Conservation (phyloP, 2,888 invertebrate species). For the Folsomia candida region DNA sequence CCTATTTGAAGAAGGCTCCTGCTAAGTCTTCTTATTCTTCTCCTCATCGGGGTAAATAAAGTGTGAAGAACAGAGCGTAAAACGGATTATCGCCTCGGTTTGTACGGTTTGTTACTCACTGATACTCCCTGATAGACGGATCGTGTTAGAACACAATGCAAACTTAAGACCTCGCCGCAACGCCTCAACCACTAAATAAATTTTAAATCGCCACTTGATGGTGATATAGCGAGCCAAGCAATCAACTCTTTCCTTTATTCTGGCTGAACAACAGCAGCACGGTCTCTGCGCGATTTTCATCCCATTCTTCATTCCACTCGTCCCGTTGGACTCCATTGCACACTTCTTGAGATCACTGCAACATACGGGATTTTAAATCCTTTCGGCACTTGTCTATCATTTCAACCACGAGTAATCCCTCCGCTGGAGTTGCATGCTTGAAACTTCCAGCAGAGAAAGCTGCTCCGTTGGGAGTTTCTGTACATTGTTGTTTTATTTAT, state of each 20-base stretch:
- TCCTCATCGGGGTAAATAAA: slow-evolving; percentile 47
- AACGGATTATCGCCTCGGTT: slow-evolving; percentile 47
- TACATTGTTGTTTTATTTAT: no score
- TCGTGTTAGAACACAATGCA: slow-evolving; percentile 29
- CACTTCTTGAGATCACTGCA: not conserved
- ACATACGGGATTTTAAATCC: not conserved
- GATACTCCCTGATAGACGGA: slow-evolving; percentile 47
- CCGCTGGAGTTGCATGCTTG: slow-evolving; percentile 7
- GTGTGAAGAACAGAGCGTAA: slow-evolving; percentile 47
- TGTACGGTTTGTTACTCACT: slow-evolving; percentile 48
- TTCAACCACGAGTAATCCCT: slow-evolving; percentile 14
- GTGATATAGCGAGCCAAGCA: not conserved
- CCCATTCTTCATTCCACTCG: slow-evolving; percentile 2
- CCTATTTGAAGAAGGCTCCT: not conserved
- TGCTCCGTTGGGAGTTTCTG: not conserved
- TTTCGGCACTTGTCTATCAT: slow-evolving; percentile 10
- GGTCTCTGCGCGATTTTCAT: not conserved
- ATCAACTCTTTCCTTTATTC: slow-evolving; percentile 19
- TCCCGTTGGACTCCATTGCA: not conserved
- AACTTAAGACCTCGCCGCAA: slow-evolving; percentile 12
- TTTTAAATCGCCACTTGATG: slow-evolving; percentile 6
- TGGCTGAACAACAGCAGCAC: not conserved
- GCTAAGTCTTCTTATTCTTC: not conserved
- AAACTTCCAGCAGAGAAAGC: slow-evolving; percentile 14
- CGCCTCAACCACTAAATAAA: slow-evolving; percentile 14